Evolutionary conservation across 2,797 vertebrate species (phyloP).

Genomic region (Sus cebifrons): DNA sequence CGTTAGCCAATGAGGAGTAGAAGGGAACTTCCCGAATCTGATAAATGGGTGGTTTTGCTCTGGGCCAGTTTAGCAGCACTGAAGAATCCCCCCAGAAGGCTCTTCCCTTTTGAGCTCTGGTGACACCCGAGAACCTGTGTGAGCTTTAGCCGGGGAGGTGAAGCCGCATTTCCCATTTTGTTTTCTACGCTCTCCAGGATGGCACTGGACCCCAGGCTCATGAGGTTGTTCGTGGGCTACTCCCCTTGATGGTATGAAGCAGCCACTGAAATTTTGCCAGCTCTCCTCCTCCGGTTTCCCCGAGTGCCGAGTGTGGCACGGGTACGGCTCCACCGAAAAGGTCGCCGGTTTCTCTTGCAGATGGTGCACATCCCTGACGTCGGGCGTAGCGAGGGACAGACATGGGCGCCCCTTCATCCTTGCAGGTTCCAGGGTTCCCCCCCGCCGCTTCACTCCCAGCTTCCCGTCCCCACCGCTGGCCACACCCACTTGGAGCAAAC

Average conservation of each 20-base stretch:
- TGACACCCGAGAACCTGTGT: no score
- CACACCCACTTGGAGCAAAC: background rate
- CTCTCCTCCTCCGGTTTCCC: background rate
- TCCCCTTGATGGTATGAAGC: background rate
- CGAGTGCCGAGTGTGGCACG: no score
- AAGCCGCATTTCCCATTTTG: background rate
- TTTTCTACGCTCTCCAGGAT: background rate
- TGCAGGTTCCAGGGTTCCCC: background rate
- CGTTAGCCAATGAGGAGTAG: background rate
- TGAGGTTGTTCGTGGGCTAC: no score
- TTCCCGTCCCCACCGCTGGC: background rate
- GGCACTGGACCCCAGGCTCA: background rate
- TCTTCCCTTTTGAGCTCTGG: background rate
- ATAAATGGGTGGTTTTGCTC: background rate
- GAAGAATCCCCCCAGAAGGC: background rate
- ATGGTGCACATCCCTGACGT: no score
- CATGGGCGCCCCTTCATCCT: background rate
- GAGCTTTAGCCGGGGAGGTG: background rate
- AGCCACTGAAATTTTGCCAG: background rate
- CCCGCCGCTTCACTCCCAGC: background rate
- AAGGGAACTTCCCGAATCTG: background rate
- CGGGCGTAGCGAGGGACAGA: background rate
- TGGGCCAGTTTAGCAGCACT: background rate
- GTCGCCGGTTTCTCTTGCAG: background rate
- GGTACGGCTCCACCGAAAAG: no score